phyloP scores from a whole-genome alignment of 2,888 invertebrate genomes.

The Stenolophus ochropezus region DNA sequence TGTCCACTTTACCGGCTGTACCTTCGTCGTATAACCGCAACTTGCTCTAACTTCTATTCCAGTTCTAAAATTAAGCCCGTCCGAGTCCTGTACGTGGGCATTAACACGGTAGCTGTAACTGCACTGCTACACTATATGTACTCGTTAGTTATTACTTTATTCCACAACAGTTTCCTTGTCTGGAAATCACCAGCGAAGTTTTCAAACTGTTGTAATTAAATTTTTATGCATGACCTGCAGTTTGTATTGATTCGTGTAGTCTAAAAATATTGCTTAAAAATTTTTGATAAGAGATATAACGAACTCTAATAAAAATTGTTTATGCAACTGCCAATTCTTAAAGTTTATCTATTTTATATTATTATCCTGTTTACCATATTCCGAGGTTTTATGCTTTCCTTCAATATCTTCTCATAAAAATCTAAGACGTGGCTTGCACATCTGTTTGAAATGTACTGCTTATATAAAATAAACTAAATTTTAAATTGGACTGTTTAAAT shows the following conservation, averaged over 20 bases:
- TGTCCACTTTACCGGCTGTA: not conserved
- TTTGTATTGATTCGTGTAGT: not conserved
- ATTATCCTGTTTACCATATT: too few relatives aligned
- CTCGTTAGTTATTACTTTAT: not conserved
- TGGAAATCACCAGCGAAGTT: constrained; percentile 2
- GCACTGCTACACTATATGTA: not conserved
- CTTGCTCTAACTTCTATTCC: not conserved
- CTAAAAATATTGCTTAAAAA: too few relatives aligned
- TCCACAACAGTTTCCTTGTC: not conserved
- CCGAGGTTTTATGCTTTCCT: too few relatives aligned
- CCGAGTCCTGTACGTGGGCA: constrained; percentile 1
- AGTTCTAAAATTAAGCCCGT: constrained; percentile 6
- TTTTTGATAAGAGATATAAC: too few relatives aligned
- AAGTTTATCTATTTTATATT: too few relatives aligned
- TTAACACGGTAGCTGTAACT: constrained; percentile 4
- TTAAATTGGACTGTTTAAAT: too few relatives aligned
- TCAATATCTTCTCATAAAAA: too few relatives aligned
- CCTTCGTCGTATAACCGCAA: not conserved
- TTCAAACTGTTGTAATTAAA: constrained; percentile 40
- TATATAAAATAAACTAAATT: too few relatives aligned
- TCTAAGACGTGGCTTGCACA: too few relatives aligned
- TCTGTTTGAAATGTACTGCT: too few relatives aligned
- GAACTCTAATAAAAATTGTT: too few relatives aligned
- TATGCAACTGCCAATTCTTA: too few relatives aligned
- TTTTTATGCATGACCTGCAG: constrained; percentile 11